A percentile compares a stretch with the other conserved stretches of the same genome.
Conservation (phyloP, 2,888 invertebrate genomes). For the Tenthredo livida region DNA sequence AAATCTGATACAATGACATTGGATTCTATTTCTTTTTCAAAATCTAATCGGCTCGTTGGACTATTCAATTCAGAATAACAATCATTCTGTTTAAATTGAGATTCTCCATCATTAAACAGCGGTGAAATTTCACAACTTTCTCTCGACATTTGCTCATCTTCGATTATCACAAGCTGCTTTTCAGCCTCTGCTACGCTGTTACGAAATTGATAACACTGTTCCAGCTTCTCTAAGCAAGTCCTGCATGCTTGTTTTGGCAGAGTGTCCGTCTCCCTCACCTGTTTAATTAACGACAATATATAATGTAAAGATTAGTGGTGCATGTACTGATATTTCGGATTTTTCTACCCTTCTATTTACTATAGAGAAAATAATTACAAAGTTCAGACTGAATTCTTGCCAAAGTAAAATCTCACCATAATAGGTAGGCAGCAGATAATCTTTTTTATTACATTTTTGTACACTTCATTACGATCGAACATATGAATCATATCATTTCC, state of each 20-base stretch:
- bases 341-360: neutral
- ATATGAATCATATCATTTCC: neutral
- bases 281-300: neutral
- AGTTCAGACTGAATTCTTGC: neutral
- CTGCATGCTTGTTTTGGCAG: conserved; percentile 13
- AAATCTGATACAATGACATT: neutral
- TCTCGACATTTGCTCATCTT: neutral
- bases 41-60: neutral
- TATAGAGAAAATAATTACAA: neutral
- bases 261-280: neutral
- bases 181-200: neutral
- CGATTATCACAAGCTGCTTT: neutral
- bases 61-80: neutral
- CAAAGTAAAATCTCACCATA: neutral
- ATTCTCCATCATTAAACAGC: neutral
- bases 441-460: neutral
- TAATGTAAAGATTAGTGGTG: neutral
- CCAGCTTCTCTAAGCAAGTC: neutral
- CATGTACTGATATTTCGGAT: neutral
- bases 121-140: neutral
- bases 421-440: neutral
- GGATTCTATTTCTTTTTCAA: neutral
- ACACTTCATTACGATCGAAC: neutral
- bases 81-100: neutral
- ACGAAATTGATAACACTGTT: neutral